Percentiles rank a stretch among this genome's conserved stretches.
These are phyloP conservation scores for Sturnira hondurensis DNA, from an alignment of 2,113 vertebrate genomes.

Conservation along the genomic window DNA sequence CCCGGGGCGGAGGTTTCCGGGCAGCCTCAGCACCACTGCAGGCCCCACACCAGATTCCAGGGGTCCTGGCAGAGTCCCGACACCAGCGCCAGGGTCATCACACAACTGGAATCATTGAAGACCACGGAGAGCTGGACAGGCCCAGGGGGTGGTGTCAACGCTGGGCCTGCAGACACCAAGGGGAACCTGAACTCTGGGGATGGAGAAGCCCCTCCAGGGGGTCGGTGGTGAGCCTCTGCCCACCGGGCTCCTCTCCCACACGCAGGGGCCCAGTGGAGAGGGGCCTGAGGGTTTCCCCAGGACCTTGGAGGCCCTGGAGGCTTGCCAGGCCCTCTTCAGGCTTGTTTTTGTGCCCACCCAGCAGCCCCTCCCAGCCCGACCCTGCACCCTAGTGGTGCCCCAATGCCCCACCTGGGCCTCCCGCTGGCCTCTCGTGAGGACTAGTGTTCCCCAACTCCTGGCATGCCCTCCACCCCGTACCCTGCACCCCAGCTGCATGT, in stretches of 20 bases:
- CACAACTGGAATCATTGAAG: neutral
- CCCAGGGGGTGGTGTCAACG: no score
- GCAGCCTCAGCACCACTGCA: fast-evolving
- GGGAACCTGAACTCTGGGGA: neutral
- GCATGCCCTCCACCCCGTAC: neutral
- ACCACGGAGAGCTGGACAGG: neutral
- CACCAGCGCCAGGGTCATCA: neutral
- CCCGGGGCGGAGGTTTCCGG: neutral
- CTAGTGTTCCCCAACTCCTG: neutral
- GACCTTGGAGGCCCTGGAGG: neutral
- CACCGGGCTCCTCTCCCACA: neutral
- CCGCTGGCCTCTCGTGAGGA: neutral
- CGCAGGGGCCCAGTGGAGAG: fast-evolving
- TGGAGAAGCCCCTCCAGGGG: neutral
- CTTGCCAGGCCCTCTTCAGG: neutral
- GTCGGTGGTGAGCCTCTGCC: fast-evolving
- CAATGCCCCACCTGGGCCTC: neutral
- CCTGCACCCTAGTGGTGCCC: neutral
- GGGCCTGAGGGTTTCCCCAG: neutral
- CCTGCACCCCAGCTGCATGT: neutral
- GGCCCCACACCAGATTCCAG: neutral
- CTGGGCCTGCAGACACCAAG: neutral
- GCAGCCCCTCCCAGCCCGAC: neutral
- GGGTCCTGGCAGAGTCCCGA: neutral
- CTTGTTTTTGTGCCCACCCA: neutral